These are phyloP conservation scores for Echiichthys vipera DNA, from an alignment of 2,797 vertebrate genomes.

Conservation along the genomic window DNA sequence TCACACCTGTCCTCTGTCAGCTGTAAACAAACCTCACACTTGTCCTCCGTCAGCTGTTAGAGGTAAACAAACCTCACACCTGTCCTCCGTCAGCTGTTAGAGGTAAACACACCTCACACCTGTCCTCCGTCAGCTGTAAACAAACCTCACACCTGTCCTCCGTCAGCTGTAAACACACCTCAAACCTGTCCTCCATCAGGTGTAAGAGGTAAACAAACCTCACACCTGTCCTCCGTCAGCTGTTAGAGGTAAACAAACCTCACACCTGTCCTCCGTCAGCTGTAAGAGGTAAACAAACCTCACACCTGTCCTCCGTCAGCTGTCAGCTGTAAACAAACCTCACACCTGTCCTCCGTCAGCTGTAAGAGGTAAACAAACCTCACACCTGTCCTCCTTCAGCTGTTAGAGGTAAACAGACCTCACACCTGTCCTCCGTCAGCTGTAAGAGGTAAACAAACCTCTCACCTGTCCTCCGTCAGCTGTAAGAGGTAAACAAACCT, in stretches of 20 bases:
- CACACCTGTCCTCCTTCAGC: conserved; percentile 66
- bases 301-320: conserved; percentile 66
- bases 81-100: conserved; percentile 71
- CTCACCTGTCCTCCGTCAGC: conserved; percentile 66
- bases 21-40: no score
- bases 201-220: conserved; percentile 84
- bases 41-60: conserved; percentile 61
- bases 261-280: conserved; percentile 66
- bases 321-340: conserved; percentile 83
- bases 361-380: conserved; percentile 84
- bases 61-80: no score
- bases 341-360: conserved; percentile 66
- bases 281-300: conserved; percentile 84
- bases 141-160: no score
- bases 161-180: conserved; percentile 71
- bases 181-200: conserved; percentile 69
- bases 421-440: conserved; percentile 66
- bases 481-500: conserved; percentile 84
- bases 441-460: conserved; percentile 84
- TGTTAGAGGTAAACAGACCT: conserved; percentile 83
- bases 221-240: conserved; percentile 66
- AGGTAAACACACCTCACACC: no score
- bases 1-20: no score
- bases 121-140: conserved; percentile 71
- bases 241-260: conserved; percentile 83